Conservation (phyloP, 35 echinoderm and acorn worm genomes). For the Lytechinus pictus region DNA sequence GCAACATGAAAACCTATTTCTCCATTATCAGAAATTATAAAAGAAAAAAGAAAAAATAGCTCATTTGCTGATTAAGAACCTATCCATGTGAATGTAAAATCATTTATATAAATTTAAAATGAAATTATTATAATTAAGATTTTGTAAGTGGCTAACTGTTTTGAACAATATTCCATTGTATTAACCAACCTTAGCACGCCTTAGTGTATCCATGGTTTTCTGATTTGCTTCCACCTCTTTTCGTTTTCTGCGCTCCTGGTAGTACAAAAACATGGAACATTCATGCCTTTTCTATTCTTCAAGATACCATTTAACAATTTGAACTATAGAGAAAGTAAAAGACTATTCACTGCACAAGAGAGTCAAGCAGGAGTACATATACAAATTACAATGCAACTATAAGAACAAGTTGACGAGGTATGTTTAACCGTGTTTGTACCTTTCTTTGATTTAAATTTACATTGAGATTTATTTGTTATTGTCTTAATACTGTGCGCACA, state of each 20-base stretch:
- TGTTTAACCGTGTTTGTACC: no score
- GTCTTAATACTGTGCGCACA: neutral
- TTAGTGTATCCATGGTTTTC: constrained; percentile 81
- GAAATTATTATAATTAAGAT: neutral
- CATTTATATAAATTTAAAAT: neutral
- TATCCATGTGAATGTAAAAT: neutral
- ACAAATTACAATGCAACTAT: neutral
- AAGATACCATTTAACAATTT: neutral
- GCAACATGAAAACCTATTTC: neutral
- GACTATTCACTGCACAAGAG: neutral
- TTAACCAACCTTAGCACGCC: constrained; percentile 93
- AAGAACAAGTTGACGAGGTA: neutral
- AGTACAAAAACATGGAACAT: constrained; percentile 62
- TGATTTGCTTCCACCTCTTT: constrained; percentile 66
- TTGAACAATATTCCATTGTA: neutral
- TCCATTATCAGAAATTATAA: neutral
- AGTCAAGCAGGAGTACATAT: neutral
- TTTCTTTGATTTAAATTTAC: no score
- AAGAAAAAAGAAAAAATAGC: neutral
- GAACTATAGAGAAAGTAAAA: neutral
- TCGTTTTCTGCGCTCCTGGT: constrained; percentile 93
- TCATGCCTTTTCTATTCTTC: neutral
- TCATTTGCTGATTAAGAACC: neutral
- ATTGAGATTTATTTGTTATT: no score
- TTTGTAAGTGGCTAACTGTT: neutral